Evolutionary conservation across 2,888 invertebrate species (phyloP), one percentile per base, ranked within the genome.

Genomic region (Pseudococcus jackbeardsleyi): DNA sequence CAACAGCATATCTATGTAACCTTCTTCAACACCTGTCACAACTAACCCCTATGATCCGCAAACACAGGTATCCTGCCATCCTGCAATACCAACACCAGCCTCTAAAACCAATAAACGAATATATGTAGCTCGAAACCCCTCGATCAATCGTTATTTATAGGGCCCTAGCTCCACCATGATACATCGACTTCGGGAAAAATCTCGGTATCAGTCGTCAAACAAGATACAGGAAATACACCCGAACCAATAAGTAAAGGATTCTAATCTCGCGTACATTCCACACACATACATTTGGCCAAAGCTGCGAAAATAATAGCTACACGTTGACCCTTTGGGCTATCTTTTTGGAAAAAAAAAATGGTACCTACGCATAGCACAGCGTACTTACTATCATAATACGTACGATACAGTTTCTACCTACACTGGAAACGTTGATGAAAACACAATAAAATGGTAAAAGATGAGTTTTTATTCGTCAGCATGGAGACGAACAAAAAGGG

Each of bases 381-480:
- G 33, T 26, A 68, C 26, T 4, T 22, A 72, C 17, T 22, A 22
- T 33, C 26, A 68, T 68, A 26, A 19, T 7, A 26, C 68, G 22
- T 7, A 26, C 68, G 22, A 26, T 68, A 68, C n/a, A 59, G 17
- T 59, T 8, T 42, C 42, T 42, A 42, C 48, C 48, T 50, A 50
- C 12, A 59, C 26, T 33, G 26, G 26, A 33, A 33, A 1, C 59
- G n/a, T 59, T 64, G 64, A 64, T 64, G 77, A 77, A 77, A 77
- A 77, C 79, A 82, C 79, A 82, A 82, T 82, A 82, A 82, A 39
- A 42, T 82, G 19, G 42, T 19, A 82, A 82, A 42, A 82, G 79
- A 82, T 46, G 9, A 82, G 46, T 82, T 82, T 82, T 46, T 46
- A 82, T 82, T 82, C 79, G 79, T 82, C 79, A 46, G 46, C 26